phyloP scores from a whole-genome alignment of 2,888 invertebrate genomes.

The Uloborus plumipes region DNA sequence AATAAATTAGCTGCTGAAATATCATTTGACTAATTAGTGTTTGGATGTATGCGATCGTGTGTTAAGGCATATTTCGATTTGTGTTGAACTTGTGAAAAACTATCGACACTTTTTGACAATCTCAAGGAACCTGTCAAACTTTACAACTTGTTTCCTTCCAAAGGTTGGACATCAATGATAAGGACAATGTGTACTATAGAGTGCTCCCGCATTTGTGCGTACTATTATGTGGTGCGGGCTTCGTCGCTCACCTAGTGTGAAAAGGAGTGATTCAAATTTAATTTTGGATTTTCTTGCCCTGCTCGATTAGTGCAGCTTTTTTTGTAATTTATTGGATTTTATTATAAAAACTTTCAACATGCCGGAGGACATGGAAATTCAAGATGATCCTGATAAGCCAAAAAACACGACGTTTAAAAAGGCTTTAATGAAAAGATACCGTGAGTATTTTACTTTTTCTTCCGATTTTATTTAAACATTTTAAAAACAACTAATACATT shows the following conservation, averaged over 20 bases:
- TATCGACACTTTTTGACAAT: too few species aligned
- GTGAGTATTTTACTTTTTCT: conserved; percentile 78
- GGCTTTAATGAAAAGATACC: conserved; percentile 91
- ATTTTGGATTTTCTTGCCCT: not conserved
- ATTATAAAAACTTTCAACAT: conserved; percentile 33
- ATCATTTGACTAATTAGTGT: too few species aligned
- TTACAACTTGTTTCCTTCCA: too few species aligned
- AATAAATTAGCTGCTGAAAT: too few species aligned
- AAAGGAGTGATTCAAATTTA: too few species aligned
- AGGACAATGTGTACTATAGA: not conserved
- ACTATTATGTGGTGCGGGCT: not conserved
- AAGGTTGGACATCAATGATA: not conserved
- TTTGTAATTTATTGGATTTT: conserved; percentile 26
- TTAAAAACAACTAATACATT: too few species aligned
- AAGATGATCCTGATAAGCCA: conserved; percentile 44
- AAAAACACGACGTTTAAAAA: conserved; percentile 78
- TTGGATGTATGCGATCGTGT: too few species aligned
- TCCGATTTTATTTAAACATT: too few species aligned
- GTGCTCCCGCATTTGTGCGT: not conserved
- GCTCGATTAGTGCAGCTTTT: not conserved
- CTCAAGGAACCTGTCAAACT: too few species aligned
- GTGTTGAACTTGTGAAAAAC: too few species aligned
- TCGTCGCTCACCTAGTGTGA: not conserved
- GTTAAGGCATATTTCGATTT: too few species aligned
- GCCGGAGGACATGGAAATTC: conserved; percentile 56